phyloP scores from a whole-genome alignment of 2,113 vertebrate genomes.

The Channa maculata region DNA sequence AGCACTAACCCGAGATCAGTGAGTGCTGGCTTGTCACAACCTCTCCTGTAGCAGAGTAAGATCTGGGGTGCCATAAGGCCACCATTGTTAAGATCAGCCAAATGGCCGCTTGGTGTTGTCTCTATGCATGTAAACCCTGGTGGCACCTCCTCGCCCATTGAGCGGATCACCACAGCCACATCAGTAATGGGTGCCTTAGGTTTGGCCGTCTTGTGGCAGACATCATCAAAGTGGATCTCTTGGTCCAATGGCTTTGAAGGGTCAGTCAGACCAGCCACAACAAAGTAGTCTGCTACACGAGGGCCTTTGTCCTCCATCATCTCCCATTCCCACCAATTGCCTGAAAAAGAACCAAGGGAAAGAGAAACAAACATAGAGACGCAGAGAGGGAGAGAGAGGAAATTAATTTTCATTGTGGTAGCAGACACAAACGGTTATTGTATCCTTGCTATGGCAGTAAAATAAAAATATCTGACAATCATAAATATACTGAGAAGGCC shows the following conservation, averaged over 20 bases:
- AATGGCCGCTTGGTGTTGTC: conserved; percentile 91
- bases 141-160: conserved; percentile 94
- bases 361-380: conserved; percentile 15
- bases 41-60: conserved; percentile 94
- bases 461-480: conserved; percentile 37
- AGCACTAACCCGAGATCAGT: conserved; percentile 94
- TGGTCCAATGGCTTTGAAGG: conserved; percentile 94
- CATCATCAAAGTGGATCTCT: conserved; percentile 94
- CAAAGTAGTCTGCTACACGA: conserved; percentile 99
- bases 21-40: conserved; percentile 94
- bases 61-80: conserved; percentile 95
- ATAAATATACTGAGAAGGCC: conserved; percentile 48
- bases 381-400: neutral
- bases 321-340: conserved; percentile 86
- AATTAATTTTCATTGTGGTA: conserved; percentile 41
- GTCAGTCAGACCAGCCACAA: conserved; percentile 96
- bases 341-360: conserved; percentile 63
- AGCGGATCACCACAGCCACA: conserved; percentile 93
- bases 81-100: conserved; percentile 95
- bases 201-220: conserved; percentile 91
- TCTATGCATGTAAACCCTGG: conserved; percentile 92
- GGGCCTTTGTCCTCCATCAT: conserved; percentile 98
- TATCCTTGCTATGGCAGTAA: conserved; percentile 45
- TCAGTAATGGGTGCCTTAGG: conserved; percentile 96
- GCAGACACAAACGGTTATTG: conserved; percentile 39